A percentile compares a stretch with the other conserved stretches of the same genome.
These are phyloP conservation scores for Formica exsecta DNA, from an alignment of 1,140 invertebrate genomes.

Conservation along the genomic window DNA sequence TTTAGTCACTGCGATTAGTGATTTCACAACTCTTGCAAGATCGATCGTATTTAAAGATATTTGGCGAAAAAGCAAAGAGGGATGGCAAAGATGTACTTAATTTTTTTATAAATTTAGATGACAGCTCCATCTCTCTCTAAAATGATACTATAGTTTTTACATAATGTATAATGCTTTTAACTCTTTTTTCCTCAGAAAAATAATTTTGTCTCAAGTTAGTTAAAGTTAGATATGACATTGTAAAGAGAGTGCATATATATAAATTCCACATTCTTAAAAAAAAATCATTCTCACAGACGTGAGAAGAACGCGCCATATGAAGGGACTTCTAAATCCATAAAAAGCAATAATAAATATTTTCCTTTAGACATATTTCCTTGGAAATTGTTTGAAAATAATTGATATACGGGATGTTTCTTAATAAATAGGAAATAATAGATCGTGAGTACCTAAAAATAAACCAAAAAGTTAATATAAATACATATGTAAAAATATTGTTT, in stretches of 20 bases:
- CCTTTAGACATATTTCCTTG: too few relatives aligned
- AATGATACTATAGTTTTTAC: background rate
- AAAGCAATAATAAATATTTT: too few relatives aligned
- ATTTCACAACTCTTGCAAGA: background rate
- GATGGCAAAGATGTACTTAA: background rate
- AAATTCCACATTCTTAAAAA: background rate
- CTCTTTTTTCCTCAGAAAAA: background rate
- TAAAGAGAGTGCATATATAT: slow-evolving; percentile 1
- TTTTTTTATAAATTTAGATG: background rate
- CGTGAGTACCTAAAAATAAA: background rate
- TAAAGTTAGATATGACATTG: background rate
- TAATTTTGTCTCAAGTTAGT: background rate
- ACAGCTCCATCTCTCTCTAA: slow-evolving; percentile 10
- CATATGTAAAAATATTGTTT: background rate
- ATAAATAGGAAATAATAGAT: background rate
- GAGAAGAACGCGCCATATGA: too few relatives aligned
- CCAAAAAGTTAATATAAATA: background rate
- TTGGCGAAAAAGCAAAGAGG: background rate
- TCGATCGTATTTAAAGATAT: background rate
- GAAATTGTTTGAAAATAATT: too few relatives aligned
- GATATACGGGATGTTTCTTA: too few relatives aligned
- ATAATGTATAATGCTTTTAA: background rate
- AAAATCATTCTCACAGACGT: background rate
- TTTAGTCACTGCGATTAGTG: background rate
- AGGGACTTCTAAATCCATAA: too few relatives aligned